Evolutionary conservation across 1,140 invertebrate species (phyloP), one percentile per base, ranked within the genome.

Genomic region (Panulirus ornatus): DNA sequence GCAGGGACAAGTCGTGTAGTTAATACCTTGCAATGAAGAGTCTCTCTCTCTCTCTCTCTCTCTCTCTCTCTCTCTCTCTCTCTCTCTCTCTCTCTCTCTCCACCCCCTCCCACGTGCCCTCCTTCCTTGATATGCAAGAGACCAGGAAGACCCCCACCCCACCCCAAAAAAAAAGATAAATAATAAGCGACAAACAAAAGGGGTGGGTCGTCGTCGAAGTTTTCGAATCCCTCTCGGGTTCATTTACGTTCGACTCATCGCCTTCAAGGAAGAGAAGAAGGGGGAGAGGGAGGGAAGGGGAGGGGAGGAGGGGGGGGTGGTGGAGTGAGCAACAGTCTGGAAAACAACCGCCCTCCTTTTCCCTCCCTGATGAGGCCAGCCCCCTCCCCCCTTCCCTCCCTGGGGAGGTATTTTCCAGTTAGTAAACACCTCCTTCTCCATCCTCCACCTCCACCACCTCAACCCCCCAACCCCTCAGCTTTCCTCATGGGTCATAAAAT

Each of bases 321-420:
- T 51, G 34, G 42, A 73, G 70, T 73, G 70, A 34, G 36, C 70
- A 73, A 73, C 34, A 38, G 51, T 58, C 11, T 58, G 70, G 70
- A n/a, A n/a, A n/a, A n/a, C n/a, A n/a, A n/a, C n/a, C n/a, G n/a
- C n/a, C n/a, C 44, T 47, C 44, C 44, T 47, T 11, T 47, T 47
- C 63, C 63, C 22, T 22, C 22, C 22, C 22, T 66, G 22, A 3
- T 19, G 8, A 1, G 19, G 9, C 27, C 44, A 9, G 1, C n/a
- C 38, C 36, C 14, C 42, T 44, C 30, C 30, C 47, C 19, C 47
- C 54, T 6, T 16, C 42, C 8, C 78, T 51, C 42, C 2, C 47
- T 79, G n/a, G 0, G 5, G 8, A 30, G 8, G 38, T 22, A 8
- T 38, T 76, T 76, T 34, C 34, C 73, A 34, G 27, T 27, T n/a